Base-by-base conservation (phyloP, 2,797 vertebrate genomes). In the Pachyuromys duprasi region DNA sequence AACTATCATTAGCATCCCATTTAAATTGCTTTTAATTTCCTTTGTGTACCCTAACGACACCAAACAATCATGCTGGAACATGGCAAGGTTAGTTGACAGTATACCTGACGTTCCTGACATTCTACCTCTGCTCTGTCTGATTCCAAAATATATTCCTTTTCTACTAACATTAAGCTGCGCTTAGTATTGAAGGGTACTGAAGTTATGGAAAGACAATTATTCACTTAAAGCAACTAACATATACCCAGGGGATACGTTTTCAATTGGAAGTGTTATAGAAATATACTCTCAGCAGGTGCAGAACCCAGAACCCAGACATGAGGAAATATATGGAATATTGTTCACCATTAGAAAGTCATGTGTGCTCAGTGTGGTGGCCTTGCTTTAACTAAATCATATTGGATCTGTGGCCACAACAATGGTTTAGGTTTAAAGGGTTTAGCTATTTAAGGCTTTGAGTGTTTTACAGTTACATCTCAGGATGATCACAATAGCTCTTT, bases 391-490 rank as follows among this genome's bases (percentile, higher is more conserved):
- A 88, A 93, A 86, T 53, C 86, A 20, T 53, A 89, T 92, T 95
- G 78, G 45, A 42, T 95, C 74, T 94, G 12, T 5, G 8, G 96
- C 90, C 97, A 75, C 13, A 2, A 8, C 86, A 93, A 90, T 39
- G 11, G 20, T 0, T 87, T 49, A 49, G 49, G 49, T 67, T 91
- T 49, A 90, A 97, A 93, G 69, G 0, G 18, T 79, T n/a, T 95
- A 26, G 33, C 75, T 62, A 87, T 92, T 98, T 97, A 96, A 90
- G 69, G 95, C 55, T 45, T n/a, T 45, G 96, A 94, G 78, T 18
- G 39, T 97, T 97, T 97, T 84, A 42, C 49, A 82, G 60, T 96
- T 80, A 82, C 3, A 0, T 31, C 3, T 96, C 60, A 70, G 24
- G 15, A 80, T 90, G 60, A 95, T 55, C 75, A 65, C 13, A 95